Conservation (phyloP, 2,797 vertebrate genomes). For the Helostoma temminkii region DNA sequence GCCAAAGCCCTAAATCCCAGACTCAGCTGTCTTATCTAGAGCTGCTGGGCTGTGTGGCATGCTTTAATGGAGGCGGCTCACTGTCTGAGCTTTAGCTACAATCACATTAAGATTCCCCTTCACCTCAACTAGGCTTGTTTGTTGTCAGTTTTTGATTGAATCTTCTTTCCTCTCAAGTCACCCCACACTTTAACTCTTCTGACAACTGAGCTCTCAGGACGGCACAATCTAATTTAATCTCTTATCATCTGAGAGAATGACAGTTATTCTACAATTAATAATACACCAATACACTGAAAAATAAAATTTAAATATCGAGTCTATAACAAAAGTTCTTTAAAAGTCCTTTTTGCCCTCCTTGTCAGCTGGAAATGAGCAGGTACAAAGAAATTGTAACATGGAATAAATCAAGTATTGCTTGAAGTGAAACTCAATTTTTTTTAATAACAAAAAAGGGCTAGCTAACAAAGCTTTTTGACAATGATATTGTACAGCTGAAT, state of each 20-base stretch:
- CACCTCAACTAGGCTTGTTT: slow-evolving; percentile 81
- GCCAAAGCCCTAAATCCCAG: slow-evolving; percentile 87
- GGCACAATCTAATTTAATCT: slow-evolving; percentile 65
- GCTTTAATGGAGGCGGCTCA: slow-evolving; percentile 87
- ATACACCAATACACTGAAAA: slow-evolving; percentile 34
- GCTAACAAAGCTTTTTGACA: slow-evolving; percentile 38
- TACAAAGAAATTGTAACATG: slow-evolving; percentile 25
- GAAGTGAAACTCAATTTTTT: slow-evolving; percentile 20
- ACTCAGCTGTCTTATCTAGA: slow-evolving; percentile 88
- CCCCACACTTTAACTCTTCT: slow-evolving; percentile 60
- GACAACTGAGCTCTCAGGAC: slow-evolving; percentile 46
- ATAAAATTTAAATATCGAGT: slow-evolving; percentile 45
- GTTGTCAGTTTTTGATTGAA: slow-evolving; percentile 81
- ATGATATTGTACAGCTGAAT: slow-evolving; percentile 5
- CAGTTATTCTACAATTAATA: slow-evolving; percentile 43
- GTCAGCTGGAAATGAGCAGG: slow-evolving; percentile 28
- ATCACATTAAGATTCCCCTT: slow-evolving; percentile 87
- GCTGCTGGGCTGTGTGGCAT: slow-evolving; percentile 84
- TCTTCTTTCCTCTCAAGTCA: slow-evolving; percentile 72
- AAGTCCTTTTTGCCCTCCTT: slow-evolving; percentile 26
- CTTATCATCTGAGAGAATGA: slow-evolving; percentile 47
- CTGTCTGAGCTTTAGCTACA: slow-evolving; percentile 86
- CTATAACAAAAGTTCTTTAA: slow-evolving; percentile 42
- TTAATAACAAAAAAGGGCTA: slow-evolving; percentile 5
- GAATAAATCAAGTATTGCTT: slow-evolving; percentile 35